Conservation (phyloP, 2,113 vertebrate species). For the Nothobranchius furzeri region DNA sequence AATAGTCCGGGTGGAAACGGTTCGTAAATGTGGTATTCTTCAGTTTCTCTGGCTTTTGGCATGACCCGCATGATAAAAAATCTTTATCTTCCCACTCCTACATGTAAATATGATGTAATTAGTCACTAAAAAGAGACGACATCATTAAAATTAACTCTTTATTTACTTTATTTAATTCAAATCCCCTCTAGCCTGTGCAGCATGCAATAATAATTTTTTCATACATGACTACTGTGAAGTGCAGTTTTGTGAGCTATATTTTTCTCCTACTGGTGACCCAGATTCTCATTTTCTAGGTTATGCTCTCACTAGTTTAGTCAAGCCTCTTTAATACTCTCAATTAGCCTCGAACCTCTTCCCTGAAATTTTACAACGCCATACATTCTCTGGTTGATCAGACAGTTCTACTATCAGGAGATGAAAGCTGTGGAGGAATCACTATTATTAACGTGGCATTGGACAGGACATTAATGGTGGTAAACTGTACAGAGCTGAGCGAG, state of each 20-base stretch:
- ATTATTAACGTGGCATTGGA: conserved; percentile 58
- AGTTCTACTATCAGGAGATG: conserved; percentile 30
- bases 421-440: conserved; percentile 42
- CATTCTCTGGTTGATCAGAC: conserved; percentile 47
- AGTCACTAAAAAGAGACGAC: no score
- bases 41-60: no score
- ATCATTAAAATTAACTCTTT: no score
- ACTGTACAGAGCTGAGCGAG: conserved; percentile 49
- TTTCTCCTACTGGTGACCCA: conserved; percentile 13
- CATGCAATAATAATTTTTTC: no score
- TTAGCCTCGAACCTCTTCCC: conserved; percentile 41
- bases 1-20: no score
- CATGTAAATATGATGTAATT: background rate
- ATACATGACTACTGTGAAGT: background rate
- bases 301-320: conserved; percentile 35
- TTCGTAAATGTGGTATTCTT: no score
- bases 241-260: conserved; percentile 6
- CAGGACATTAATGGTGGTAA: conserved; percentile 56
- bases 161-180: no score
- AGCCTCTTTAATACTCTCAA: conserved; percentile 43
- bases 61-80: no score
- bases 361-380: conserved; percentile 38
- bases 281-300: conserved; percentile 40
- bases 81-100: no score
- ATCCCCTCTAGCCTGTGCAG: no score